These are phyloP conservation scores for Paratilapia polleni DNA, from an alignment of 2,113 vertebrate species.

Conservation along the genomic window DNA sequence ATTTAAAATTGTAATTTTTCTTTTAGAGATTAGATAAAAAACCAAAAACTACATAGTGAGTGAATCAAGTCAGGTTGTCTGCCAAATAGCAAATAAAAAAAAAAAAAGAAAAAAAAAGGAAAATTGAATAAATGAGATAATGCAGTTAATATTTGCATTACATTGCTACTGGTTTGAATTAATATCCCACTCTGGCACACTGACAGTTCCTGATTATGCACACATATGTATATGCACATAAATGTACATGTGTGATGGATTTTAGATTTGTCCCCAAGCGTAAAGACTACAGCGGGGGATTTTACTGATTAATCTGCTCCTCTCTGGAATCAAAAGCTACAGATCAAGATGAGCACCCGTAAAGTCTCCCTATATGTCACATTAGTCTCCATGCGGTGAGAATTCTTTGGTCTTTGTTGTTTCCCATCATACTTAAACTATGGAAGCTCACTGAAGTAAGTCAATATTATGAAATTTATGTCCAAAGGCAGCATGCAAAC, in stretches of 20 bases:
- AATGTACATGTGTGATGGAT: background rate
- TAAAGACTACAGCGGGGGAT: background rate
- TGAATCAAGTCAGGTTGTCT: background rate
- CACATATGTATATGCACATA: background rate
- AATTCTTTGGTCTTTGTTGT: background rate
- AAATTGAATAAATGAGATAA: background rate
- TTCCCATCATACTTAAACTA: background rate
- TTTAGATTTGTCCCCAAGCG: background rate
- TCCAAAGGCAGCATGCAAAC: background rate
- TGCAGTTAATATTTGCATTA: background rate
- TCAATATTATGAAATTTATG: background rate
- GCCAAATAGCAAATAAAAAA: background rate
- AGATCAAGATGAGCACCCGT: background rate
- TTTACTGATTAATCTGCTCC: background rate
- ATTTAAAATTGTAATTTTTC: background rate
- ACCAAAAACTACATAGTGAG: background rate
- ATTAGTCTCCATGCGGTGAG: background rate
- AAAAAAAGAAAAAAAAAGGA: no score
- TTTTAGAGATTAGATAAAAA: background rate
- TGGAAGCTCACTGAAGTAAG: background rate
- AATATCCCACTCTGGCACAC: background rate
- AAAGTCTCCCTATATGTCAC: background rate
- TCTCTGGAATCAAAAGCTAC: background rate
- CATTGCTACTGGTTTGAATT: constrained; percentile 11
- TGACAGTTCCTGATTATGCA: background rate